Base-by-base conservation (phyloP, 1,140 invertebrate species). In the Aphelenchoides fujianensis region DNA sequence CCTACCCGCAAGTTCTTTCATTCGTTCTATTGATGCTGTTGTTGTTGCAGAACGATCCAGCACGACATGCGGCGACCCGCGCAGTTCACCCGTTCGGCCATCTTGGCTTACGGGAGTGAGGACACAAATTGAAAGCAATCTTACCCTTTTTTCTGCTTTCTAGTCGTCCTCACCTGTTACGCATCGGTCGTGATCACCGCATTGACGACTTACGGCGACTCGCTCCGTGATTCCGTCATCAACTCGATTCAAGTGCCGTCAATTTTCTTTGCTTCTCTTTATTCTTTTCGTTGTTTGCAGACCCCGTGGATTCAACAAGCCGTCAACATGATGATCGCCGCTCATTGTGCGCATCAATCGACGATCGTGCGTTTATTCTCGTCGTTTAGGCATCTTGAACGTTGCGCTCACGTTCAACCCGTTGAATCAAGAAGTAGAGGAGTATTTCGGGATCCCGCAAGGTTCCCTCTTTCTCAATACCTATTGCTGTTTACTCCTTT, bases 261-360 rank as follows among this genome's bases (percentile, higher is more conserved):
- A n/a, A n/a, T n/a, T n/a, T n/a, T n/a, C n/a, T n/a, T n/a, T n/a
- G n/a, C n/a, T n/a, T n/a, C n/a, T n/a, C n/a, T n/a, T n/a, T n/a
- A n/a, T n/a, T n/a, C n/a, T n/a, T n/a, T n/a, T n/a, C n/a, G n/a
- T 12, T 48, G 41, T 23, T 48, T 71, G 19, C 73, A 83, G 41
- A 79, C 82, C 68, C 57, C 67, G 55, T 32, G 75, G 79, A 82
- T 84, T 37, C 81, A 84, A 62, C 80, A 82, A 62, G 72, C 74
- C 30, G 74, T 77, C 27, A 81, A 78, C 55, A 68, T 82, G 28
- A 54, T 84, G 3, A 82, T 82, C 32, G 81, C 82, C 37, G 28
- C 81, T 16, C 81, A 82, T 57, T 76, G 76, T n/a, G n/a, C n/a
- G n/a, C n/a, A n/a, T n/a, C n/a, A n/a, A n/a, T n/a, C n/a, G n/a